Evolutionary conservation across 2,888 invertebrate species (phyloP).

Genomic region (Xanthorhoe spadicearia): DNA sequence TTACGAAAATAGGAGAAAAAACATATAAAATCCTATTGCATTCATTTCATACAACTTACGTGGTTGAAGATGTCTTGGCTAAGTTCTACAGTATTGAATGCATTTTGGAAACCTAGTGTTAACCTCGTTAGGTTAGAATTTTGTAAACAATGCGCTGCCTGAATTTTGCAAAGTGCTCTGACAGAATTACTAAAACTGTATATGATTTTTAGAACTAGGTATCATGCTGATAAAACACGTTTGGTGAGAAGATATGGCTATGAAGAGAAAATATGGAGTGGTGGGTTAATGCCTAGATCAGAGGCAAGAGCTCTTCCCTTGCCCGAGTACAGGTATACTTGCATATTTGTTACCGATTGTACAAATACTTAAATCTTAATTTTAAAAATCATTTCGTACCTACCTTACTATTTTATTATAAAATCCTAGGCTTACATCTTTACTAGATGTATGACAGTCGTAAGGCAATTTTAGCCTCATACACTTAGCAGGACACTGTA

Average conservation of each 20-base stretch:
- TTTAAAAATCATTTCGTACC: not conserved
- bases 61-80: slow-evolving; percentile 65
- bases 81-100: slow-evolving; percentile 63
- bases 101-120: slow-evolving; percentile 70
- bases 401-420: not conserved
- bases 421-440: too few relatives aligned
- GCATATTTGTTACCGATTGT: not conserved
- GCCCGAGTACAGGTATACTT: slow-evolving; percentile 86
- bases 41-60: too few relatives aligned
- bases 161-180: not conserved
- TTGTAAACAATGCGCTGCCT: slow-evolving; percentile 6
- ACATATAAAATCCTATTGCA: too few relatives aligned
- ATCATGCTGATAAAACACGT: slow-evolving; percentile 87
- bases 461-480: too few relatives aligned
- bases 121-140: slow-evolving; percentile 71
- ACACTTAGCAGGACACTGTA: too few relatives aligned
- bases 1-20: too few relatives aligned
- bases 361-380: not conserved
- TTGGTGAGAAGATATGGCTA: slow-evolving; percentile 89
- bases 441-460: too few relatives aligned
- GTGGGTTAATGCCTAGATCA: slow-evolving; percentile 89
- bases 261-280: slow-evolving; percentile 86
- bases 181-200: slow-evolving; percentile 13
- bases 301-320: slow-evolving; percentile 84
- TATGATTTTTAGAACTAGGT: slow-evolving; percentile 74